phyloP scores from a whole-genome alignment of 2,888 invertebrate species.

The Brachyptera risi region DNA sequence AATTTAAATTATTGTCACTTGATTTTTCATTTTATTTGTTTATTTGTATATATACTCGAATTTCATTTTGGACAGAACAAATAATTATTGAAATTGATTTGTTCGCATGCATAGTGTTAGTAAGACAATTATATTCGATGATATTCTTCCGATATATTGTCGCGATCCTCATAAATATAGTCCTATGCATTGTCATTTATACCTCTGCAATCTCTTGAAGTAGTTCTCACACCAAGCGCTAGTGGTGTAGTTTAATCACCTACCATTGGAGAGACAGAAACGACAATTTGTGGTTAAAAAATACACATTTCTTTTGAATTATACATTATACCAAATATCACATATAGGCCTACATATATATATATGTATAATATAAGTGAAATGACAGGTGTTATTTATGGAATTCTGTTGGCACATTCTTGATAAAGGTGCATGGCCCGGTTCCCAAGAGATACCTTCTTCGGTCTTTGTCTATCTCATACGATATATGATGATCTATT shows the following conservation, averaged over 20 bases:
- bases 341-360: too few relatives aligned
- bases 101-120: neutral
- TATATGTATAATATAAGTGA: too few relatives aligned
- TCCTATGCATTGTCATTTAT: constrained; percentile 25
- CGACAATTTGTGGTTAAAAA: constrained; percentile 18
- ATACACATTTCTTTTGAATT: neutral
- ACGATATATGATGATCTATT: neutral
- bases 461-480: neutral
- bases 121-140: neutral
- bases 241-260: constrained; percentile 1
- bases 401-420: constrained; percentile 13
- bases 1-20: too few relatives aligned
- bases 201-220: neutral
- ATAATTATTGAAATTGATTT: too few relatives aligned
- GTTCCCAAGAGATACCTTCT: constrained; percentile 2
- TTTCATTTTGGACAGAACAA: too few relatives aligned
- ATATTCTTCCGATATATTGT: neutral
- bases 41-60: too few relatives aligned
- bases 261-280: neutral
- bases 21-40: too few relatives aligned
- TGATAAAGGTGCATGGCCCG: constrained; percentile 1
- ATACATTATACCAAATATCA: neutral
- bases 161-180: neutral
- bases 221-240: constrained; percentile 15
- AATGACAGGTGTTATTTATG: constrained; percentile 17